phyloP scores from a whole-genome alignment of 2,888 invertebrate genomes.

The Gibbula magus region DNA sequence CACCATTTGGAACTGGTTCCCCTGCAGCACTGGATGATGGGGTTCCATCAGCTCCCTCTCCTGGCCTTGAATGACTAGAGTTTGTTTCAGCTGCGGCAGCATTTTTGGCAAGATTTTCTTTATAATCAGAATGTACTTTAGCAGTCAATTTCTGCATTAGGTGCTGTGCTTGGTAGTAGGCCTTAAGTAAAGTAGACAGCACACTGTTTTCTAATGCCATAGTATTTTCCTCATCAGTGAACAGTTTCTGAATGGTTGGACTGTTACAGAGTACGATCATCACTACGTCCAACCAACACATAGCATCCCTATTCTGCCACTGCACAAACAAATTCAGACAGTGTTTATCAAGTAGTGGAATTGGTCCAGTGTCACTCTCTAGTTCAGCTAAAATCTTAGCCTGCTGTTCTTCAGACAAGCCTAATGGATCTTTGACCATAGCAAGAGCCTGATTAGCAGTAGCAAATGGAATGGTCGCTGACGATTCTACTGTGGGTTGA shows the following conservation, averaged over 20 bases:
- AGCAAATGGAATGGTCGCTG: no score
- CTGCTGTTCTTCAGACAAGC: no score
- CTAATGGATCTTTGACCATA: no score
- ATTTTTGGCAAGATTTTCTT: neutral
- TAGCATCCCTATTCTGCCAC: slow-evolving; percentile 71
- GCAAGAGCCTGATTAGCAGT: no score
- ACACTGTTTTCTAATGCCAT: slow-evolving; percentile 46
- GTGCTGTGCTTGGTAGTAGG: slow-evolving; percentile 59
- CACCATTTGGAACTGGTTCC: neutral
- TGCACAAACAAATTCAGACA: slow-evolving; percentile 57
- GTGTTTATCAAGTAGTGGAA: neutral
- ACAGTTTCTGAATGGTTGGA: slow-evolving; percentile 44
- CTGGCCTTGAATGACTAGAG: neutral
- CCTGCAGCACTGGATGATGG: neutral
- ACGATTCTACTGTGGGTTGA: no score
- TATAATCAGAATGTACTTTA: slow-evolving; percentile 9
- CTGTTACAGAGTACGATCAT: slow-evolving; percentile 66
- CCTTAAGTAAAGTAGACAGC: slow-evolving; percentile 55
- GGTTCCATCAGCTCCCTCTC: slow-evolving; percentile 5
- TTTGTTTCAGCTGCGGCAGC: neutral
- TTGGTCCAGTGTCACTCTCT: neutral
- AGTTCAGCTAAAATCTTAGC: no score
- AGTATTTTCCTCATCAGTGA: slow-evolving; percentile 36
- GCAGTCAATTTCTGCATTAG: slow-evolving; percentile 42
- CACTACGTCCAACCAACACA: slow-evolving; percentile 73